Evolutionary conservation across 2,113 vertebrate genomes (phyloP).

Genomic region (Heptranchias perlo): DNA sequence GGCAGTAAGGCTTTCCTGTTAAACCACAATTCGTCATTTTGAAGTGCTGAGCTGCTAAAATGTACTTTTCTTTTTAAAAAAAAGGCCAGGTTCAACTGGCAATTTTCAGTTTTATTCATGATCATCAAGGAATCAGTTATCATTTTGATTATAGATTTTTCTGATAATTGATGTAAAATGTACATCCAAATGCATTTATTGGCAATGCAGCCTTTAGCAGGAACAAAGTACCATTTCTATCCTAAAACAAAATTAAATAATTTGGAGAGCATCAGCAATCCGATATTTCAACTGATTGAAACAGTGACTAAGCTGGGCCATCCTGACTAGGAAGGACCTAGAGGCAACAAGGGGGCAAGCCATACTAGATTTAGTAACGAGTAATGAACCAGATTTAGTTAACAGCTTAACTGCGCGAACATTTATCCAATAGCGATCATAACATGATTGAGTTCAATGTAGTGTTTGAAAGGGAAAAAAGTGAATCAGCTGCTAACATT

Average conservation of each 20-base stretch:
- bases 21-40: not conserved
- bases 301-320: not conserved
- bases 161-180: not conserved
- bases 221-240: not conserved
- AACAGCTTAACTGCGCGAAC: no score
- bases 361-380: no score
- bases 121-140: not conserved
- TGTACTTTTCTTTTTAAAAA: not conserved
- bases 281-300: not conserved
- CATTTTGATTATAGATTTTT: not conserved
- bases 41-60: not conserved
- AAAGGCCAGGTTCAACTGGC: not conserved
- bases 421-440: no score
- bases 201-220: not conserved
- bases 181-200: not conserved
- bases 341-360: no score
- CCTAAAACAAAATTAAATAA: no score
- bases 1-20: no score
- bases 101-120: not conserved
- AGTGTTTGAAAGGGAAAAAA: no score
- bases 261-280: not conserved
- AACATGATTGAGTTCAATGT: no score
- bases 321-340: not conserved
- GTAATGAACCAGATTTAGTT: no score
- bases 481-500: no score